Evolutionary conservation across 2,888 invertebrate species (phyloP).

Genomic region (Drosophila austrosaltans): DNA sequence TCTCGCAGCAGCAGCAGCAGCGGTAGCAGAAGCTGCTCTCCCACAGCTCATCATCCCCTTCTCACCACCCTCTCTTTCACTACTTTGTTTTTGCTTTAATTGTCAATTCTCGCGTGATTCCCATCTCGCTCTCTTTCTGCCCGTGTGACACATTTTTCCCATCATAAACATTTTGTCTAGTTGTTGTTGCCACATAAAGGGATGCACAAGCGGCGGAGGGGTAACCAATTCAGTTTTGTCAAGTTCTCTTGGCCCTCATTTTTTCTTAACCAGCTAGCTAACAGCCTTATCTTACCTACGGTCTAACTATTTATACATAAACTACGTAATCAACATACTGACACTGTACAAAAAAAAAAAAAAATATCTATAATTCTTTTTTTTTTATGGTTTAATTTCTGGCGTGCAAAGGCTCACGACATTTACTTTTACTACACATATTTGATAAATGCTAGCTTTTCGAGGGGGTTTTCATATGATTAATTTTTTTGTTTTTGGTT

Average conservation of each 20-base stretch:
- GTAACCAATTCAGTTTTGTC: not conserved
- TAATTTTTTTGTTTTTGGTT: conserved; percentile 11
- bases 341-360: not conserved
- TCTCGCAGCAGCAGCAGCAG: not conserved
- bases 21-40: not conserved
- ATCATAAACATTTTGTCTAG: conserved; percentile 28
- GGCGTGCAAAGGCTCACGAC: conserved; percentile 24
- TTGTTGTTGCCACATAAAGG: not conserved
- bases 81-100: no score
- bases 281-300: conserved; percentile 9
- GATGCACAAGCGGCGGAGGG: not conserved
- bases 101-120: no score
- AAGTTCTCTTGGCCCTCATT: conserved; percentile 1
- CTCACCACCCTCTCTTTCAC: not conserved
- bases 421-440: conserved; percentile 18
- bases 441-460: conserved; percentile 20
- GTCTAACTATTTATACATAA: conserved; percentile 3
- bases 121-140: not conserved
- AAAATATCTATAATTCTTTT: not conserved
- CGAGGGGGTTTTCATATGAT: conserved; percentile 37
- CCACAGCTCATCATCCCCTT: not conserved
- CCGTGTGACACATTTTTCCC: conserved; percentile 28
- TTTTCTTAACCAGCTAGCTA: not conserved
- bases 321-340: conserved; percentile 6
- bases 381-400: conserved; percentile 5